Evolutionary conservation across 2,797 vertebrate species (phyloP).

Genomic region (Anabacerthia variegaticeps): DNA sequence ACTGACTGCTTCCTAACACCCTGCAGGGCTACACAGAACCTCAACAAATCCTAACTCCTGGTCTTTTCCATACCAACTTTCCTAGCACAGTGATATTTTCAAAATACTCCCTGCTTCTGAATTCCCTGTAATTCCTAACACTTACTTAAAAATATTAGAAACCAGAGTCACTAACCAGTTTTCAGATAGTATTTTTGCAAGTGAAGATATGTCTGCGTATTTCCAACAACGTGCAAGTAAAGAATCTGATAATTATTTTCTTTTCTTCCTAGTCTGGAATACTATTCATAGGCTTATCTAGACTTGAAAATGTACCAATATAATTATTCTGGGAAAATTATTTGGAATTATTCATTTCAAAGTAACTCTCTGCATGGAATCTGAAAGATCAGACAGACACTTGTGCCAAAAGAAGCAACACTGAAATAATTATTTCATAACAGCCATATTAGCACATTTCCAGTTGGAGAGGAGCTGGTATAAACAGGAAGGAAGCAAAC

Average conservation of each 20-base stretch:
- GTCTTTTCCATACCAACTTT: background rate
- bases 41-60: background rate
- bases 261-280: background rate
- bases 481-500: slow-evolving; percentile 49
- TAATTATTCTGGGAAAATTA: slow-evolving; percentile 25
- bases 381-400: background rate
- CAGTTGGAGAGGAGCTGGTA: background rate
- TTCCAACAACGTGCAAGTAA: background rate
- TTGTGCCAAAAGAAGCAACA: background rate
- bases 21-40: background rate
- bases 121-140: background rate
- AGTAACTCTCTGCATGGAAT: background rate
- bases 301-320: background rate
- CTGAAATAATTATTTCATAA: slow-evolving; percentile 40
- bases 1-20: background rate
- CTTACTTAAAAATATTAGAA: background rate
- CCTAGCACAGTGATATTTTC: background rate
- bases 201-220: background rate
- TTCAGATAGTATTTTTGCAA: slow-evolving; percentile 4
- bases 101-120: background rate
- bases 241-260: background rate
- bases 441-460: slow-evolving; percentile 23
- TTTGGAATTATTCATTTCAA: background rate
- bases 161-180: background rate
- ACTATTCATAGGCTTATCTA: background rate